Percentiles rank a stretch among this genome's conserved stretches.
These are phyloP conservation scores for Copidosoma floridanum DNA, from an alignment of 1,140 invertebrate genomes.

Conservation along the genomic window DNA sequence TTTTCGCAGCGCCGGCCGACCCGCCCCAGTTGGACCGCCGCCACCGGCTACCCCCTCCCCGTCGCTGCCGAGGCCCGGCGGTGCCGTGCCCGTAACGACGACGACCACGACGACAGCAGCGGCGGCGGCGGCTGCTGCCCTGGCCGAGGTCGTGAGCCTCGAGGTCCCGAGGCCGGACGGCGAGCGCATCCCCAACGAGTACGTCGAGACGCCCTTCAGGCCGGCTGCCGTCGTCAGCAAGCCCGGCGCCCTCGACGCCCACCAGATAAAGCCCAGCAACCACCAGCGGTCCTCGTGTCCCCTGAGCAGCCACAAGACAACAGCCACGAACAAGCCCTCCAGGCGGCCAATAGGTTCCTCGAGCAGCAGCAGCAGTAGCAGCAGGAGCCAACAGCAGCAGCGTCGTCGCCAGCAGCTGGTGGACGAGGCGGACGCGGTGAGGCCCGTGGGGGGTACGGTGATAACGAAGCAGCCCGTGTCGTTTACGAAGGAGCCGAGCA, in stretches of 20 bases:
- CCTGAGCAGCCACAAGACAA: slow-evolving; percentile 33
- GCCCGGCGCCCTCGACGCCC: slow-evolving; percentile 31
- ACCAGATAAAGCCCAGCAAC: slow-evolving; percentile 42
- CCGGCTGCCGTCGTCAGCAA: no score
- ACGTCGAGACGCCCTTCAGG: slow-evolving; percentile 77
- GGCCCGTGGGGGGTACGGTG: slow-evolving; percentile 38
- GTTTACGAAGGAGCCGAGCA: slow-evolving; percentile 58
- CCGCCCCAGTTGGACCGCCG: slow-evolving; percentile 29
- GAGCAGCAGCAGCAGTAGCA: slow-evolving; percentile 30
- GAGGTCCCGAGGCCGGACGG: slow-evolving; percentile 72
- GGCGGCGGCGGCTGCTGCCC: not conserved
- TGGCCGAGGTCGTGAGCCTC: slow-evolving; percentile 62
- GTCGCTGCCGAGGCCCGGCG: slow-evolving; percentile 31
- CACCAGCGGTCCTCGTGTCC: no score
- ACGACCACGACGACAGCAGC: slow-evolving; percentile 31
- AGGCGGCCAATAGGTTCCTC: slow-evolving; percentile 35
- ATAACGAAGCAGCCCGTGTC: slow-evolving; percentile 62
- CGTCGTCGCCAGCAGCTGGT: slow-evolving; percentile 28
- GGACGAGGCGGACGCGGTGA: slow-evolving; percentile 33
- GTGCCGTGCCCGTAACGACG: slow-evolving; percentile 45
- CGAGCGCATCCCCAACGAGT: slow-evolving; percentile 77
- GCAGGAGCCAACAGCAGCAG: slow-evolving; percentile 34
- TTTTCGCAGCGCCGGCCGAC: not conserved
- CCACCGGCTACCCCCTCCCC: slow-evolving; percentile 33
- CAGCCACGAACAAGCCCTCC: slow-evolving; percentile 31